Evolutionary conservation across 30 jellyfish, hydroid and myxozoan species (phyloP).

Genomic region (Catostylus mosaicus): DNA sequence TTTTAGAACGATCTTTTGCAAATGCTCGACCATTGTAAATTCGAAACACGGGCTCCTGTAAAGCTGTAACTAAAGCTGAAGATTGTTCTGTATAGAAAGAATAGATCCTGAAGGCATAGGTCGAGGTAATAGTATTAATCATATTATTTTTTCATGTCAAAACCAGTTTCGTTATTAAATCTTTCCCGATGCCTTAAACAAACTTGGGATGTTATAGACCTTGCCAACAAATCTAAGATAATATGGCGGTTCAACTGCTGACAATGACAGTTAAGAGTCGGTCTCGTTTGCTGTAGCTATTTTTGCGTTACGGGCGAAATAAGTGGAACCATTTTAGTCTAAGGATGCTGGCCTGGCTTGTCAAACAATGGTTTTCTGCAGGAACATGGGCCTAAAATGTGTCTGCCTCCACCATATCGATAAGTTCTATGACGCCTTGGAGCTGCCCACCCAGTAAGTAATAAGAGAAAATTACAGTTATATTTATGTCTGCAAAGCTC

Average conservation of each 20-base stretch:
- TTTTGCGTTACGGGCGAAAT: slow-evolving; percentile 27
- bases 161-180: slow-evolving; percentile 11
- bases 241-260: slow-evolving; percentile 39
- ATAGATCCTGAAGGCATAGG: not conserved
- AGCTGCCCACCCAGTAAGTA: slow-evolving; percentile 8
- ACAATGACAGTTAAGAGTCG: slow-evolving; percentile 39
- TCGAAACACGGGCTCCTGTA: not conserved
- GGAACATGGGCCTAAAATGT: slow-evolving; percentile 8
- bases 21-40: not conserved
- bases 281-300: slow-evolving; percentile 47
- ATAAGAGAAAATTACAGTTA: not conserved
- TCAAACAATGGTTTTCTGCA: slow-evolving; percentile 33
- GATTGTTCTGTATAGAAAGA: not conserved
- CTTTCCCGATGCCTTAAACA: slow-evolving; percentile 28
- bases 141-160: slow-evolving; percentile 13
- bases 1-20: not conserved
- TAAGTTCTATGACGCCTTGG: slow-evolving; percentile 27
- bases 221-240: slow-evolving; percentile 39
- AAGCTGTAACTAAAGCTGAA: not conserved
- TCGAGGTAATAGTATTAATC: not conserved
- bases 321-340: slow-evolving; percentile 19
- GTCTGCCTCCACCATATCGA: slow-evolving; percentile 3
- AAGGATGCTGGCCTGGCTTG: slow-evolving; percentile 22
- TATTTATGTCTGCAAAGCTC: not conserved
- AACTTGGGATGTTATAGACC: slow-evolving; percentile 28